Percentiles rank a stretch among this genome's conserved stretches.
Evolutionary conservation across 2,797 vertebrate species (phyloP).

Genomic region (Macrochelys suwanniensis): DNA sequence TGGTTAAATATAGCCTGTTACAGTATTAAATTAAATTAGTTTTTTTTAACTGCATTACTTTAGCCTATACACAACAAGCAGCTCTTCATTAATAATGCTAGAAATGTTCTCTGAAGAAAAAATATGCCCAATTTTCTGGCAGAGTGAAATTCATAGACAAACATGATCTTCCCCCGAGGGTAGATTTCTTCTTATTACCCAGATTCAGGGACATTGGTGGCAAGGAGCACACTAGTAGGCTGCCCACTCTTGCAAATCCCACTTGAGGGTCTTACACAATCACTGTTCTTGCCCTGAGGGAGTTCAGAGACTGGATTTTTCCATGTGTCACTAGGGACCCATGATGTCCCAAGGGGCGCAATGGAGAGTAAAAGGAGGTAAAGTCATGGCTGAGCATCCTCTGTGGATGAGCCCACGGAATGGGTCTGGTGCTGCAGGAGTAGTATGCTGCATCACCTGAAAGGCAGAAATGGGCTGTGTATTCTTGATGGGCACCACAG

Average conservation of each 20-base stretch:
- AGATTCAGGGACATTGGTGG: not conserved
- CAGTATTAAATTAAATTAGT: not conserved
- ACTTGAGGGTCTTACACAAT: not conserved
- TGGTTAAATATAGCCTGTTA: not conserved
- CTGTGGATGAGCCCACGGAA: not conserved
- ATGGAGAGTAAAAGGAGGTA: not conserved
- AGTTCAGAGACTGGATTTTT: not conserved
- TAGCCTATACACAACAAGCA: not conserved
- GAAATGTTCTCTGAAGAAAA: not conserved
- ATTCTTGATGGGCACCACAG: not conserved
- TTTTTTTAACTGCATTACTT: not conserved
- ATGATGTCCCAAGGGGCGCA: not conserved
- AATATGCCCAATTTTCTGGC: not conserved
- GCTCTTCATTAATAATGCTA: not conserved
- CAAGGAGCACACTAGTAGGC: not conserved
- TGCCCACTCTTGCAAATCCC: not conserved
- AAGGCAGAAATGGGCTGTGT: not conserved
- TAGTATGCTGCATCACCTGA: not conserved
- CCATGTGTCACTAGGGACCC: not conserved
- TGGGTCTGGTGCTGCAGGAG: not conserved
- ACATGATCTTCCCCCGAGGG: not conserved
- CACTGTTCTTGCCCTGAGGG: not conserved
- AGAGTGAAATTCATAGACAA: not conserved
- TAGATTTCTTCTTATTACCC: not conserved
- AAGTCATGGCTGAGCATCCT: not conserved